Evolutionary conservation across 2,113 vertebrate species (phyloP).

Genomic region (Epinephelus cyanopodus): DNA sequence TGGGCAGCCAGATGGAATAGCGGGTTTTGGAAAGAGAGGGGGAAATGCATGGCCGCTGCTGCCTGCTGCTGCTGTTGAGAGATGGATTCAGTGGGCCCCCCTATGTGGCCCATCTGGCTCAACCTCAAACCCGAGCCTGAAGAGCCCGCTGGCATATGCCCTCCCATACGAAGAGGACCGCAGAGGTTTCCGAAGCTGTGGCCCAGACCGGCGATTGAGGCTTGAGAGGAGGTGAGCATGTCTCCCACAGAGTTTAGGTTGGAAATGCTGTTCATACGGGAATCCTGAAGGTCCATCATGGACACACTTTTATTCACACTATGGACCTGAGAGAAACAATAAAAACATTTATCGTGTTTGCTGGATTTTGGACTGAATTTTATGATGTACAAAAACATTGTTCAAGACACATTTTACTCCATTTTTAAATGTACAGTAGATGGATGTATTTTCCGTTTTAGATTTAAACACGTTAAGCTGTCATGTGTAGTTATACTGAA

Average conservation of each 20-base stretch:
- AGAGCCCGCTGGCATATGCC: conserved; percentile 90
- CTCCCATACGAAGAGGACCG: conserved; percentile 88
- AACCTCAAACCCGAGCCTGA: conserved; percentile 91
- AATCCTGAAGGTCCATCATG: conserved; percentile 97
- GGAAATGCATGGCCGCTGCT: conserved; percentile 89
- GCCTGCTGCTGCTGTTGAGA: conserved; percentile 91
- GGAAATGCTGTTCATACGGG: conserved; percentile 95
- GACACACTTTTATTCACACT: conserved; percentile 97
- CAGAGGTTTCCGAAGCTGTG: conserved; percentile 88
- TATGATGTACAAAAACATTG: not conserved
- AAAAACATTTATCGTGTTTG: not conserved
- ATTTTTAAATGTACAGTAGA: not conserved
- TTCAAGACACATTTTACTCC: not conserved
- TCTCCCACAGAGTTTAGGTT: conserved; percentile 93
- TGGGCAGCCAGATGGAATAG: conserved; percentile 95
- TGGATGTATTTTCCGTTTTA: not conserved
- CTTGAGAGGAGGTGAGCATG: conserved; percentile 93
- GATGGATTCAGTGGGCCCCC: conserved; percentile 90
- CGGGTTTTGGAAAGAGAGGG: conserved; percentile 96
- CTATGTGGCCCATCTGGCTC: conserved; percentile 89
- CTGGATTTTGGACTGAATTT: not conserved
- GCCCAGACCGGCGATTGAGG: conserved; percentile 90
- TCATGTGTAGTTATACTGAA: not conserved
- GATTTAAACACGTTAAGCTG: not conserved
- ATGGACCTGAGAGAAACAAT: conserved; percentile 84